Evolutionary conservation across 2,888 invertebrate genomes (phyloP).

Genomic region (Luffia ferchaultella): DNA sequence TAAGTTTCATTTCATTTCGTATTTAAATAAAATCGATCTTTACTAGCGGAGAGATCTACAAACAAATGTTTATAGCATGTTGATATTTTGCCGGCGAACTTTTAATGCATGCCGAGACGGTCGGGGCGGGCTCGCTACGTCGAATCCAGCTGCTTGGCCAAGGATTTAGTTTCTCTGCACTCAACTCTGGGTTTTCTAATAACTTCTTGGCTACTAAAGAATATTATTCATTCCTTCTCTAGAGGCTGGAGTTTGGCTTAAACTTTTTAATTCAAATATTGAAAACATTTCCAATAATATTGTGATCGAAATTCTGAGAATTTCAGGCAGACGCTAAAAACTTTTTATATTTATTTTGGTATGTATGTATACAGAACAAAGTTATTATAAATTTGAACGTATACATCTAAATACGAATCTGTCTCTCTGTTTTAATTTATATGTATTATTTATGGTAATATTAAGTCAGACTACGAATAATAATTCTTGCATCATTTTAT

Average conservation of each 20-base stretch:
- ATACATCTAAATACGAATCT: too few species aligned
- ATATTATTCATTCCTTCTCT: background rate
- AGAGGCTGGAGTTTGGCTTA: background rate
- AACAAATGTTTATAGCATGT: constrained; percentile 29
- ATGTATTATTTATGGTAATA: too few species aligned
- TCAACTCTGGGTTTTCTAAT: background rate
- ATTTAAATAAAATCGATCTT: too few species aligned
- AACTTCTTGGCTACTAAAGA: background rate
- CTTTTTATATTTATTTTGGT: too few species aligned
- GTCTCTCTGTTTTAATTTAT: too few species aligned
- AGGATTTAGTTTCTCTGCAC: constrained; percentile 46
- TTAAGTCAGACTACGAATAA: too few species aligned
- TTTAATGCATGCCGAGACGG: constrained; percentile 49
- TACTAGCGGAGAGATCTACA: background rate
- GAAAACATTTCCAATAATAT: too few species aligned
- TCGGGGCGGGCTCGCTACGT: constrained; percentile 44
- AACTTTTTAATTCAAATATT: background rate
- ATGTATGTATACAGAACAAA: too few species aligned
- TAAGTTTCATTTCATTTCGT: too few species aligned
- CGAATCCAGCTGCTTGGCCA: constrained; percentile 44
- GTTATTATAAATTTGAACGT: too few species aligned
- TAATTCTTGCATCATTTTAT: too few species aligned
- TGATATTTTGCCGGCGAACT: constrained; percentile 49
- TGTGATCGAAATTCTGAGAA: background rate
- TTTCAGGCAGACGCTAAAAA: too few species aligned